Base-by-base conservation (phyloP, 2,888 invertebrate genomes). In the Pandemis heparana region DNA sequence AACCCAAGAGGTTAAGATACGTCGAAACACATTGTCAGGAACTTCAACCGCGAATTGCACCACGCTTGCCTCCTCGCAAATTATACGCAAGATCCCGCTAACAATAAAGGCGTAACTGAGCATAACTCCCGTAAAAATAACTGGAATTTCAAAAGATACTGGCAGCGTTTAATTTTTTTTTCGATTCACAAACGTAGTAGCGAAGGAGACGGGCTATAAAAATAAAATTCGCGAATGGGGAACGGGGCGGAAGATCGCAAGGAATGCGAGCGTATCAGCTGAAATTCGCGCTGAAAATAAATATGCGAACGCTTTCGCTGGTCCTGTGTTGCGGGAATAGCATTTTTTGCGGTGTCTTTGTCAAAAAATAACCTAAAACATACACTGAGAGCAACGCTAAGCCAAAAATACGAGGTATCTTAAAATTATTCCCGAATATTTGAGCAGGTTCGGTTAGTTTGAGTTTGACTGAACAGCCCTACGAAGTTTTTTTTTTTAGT, bases 141-240 rank as follows among this genome's bases (percentile, higher is more conserved):
- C 65, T 6, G 65, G 70, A 70, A 70, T 53, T 46, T 61, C 43
- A 32, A 16, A 69, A 56, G 64, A 72, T 63, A 68, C 48, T 59
- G 61, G 53, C 4, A 32, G 3, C 38, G 12, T 80, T 78, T 23
- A 56, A 56, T 56, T 84, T 85, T 86, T 87, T 81, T 81, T 80
- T 77, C 81, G 85, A 85, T 87, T 87, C 85, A 85, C 83, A 82
- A 81, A 80, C 71, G 81, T 81, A 81, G 81, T 81, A 81, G 85
- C 81, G 83, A 86, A 88, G 86, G 89, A 86, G 90, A 84, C 85
- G 79, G 78, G 79, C 80, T 82, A 87, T 90, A 89, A 91, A 91
- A 91, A 87, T 88, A 89, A 91, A 91, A 89, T 82, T 83, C 82
- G 79, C 84, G 81, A 84, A 85, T 80, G 82, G 79, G 80, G 85